Evolutionary conservation across 2,888 invertebrate genomes (phyloP).

Genomic region (Ophion ellenae): DNA sequence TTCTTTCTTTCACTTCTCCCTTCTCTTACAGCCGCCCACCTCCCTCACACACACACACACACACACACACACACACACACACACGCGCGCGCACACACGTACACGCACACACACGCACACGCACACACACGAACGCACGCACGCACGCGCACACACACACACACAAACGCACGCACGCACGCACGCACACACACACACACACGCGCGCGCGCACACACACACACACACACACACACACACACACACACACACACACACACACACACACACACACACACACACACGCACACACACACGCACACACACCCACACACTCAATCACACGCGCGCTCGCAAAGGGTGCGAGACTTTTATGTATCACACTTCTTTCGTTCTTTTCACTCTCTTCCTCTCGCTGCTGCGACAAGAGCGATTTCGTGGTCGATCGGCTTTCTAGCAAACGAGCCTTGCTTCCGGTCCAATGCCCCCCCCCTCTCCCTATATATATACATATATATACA

Average conservation of each 20-base stretch:
- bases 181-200: no score
- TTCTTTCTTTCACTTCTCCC: not conserved
- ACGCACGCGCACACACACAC: not conserved
- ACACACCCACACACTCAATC: not conserved
- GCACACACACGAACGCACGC: not conserved
- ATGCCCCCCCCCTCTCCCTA: not conserved
- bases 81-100: not conserved
- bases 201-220: not conserved
- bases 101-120: not conserved
- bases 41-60: not conserved
- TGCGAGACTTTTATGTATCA: slow-evolving; percentile 26
- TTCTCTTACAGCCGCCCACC: not conserved
- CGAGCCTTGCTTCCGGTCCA: slow-evolving; percentile 63
- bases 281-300: not conserved
- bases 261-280: no score
- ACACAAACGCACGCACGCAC: not conserved
- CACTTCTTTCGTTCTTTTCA: slow-evolving; percentile 2
- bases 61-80: no score
- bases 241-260: no score
- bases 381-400: not conserved
- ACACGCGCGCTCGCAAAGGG: not conserved
- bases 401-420: slow-evolving; percentile 64
- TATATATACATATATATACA: not conserved
- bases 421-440: slow-evolving; percentile 65
- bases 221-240: not conserved